Evolutionary conservation across 2,888 invertebrate species (phyloP).

Genomic region (Falcaria lacertinaria): DNA sequence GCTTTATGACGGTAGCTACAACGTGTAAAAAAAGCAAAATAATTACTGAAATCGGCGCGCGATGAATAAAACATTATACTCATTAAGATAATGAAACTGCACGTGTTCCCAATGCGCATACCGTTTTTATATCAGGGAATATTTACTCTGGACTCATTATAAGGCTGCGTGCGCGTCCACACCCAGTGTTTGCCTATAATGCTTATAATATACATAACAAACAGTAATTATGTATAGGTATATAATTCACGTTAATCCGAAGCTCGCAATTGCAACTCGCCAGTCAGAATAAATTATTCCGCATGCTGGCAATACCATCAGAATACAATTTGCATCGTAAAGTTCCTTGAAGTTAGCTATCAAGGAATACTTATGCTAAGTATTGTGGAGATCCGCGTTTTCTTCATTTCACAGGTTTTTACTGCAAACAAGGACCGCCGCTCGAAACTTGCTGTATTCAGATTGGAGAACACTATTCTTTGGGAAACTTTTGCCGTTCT

Average conservation of each 20-base stretch:
- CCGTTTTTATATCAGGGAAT: background rate
- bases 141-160: background rate
- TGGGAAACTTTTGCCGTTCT: background rate
- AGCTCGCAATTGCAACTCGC: no score
- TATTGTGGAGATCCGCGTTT: background rate
- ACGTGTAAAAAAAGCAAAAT: background rate
- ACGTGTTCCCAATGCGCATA: background rate
- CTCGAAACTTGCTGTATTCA: background rate
- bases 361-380: conserved; percentile 29
- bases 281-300: background rate
- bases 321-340: conserved; percentile 17
- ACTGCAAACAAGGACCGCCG: background rate
- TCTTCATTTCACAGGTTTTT: background rate
- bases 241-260: no score
- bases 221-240: no score
- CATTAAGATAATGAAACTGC: background rate
- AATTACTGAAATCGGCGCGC: background rate
- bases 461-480: background rate
- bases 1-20: background rate
- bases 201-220: no score
- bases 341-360: conserved; percentile 16
- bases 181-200: no score
- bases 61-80: background rate
- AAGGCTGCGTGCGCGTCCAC: no score
- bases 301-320: background rate